These are phyloP conservation scores for Helarctos malayanus DNA, from an alignment of 2,797 vertebrate species.

Conservation along the genomic window DNA sequence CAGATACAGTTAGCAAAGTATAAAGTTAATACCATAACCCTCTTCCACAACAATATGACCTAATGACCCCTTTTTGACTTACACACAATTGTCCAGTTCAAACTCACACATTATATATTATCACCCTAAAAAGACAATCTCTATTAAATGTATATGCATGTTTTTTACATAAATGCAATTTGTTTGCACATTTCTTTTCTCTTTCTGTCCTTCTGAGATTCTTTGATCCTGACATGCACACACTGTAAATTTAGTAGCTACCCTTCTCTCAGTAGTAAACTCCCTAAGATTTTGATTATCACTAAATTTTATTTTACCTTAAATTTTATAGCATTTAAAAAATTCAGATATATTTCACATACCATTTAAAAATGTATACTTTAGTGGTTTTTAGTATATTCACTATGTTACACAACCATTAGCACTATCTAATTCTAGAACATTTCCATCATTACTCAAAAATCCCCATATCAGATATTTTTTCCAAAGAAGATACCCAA, in stretches of 20 bases:
- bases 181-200: neutral
- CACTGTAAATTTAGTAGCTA: neutral
- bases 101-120: neutral
- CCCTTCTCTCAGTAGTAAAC: neutral
- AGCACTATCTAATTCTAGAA: neutral
- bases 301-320: neutral
- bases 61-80: neutral
- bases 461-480: neutral
- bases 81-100: neutral
- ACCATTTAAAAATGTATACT: neutral
- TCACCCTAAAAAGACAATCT: neutral
- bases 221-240: neutral
- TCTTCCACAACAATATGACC: neutral
- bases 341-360: neutral
- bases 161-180: neutral
- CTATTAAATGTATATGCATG: neutral
- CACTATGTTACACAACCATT: neutral
- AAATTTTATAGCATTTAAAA: neutral
- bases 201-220: neutral
- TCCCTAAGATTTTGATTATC: neutral
- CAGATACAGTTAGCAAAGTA: neutral
- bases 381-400: neutral
- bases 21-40: neutral
- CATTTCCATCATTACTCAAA: neutral
- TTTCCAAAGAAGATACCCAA: neutral